Percentiles rank a stretch among this genome's conserved stretches.
Evolutionary conservation across 2,113 vertebrate genomes (phyloP).

Genomic region (Mohoua ochrocephala): DNA sequence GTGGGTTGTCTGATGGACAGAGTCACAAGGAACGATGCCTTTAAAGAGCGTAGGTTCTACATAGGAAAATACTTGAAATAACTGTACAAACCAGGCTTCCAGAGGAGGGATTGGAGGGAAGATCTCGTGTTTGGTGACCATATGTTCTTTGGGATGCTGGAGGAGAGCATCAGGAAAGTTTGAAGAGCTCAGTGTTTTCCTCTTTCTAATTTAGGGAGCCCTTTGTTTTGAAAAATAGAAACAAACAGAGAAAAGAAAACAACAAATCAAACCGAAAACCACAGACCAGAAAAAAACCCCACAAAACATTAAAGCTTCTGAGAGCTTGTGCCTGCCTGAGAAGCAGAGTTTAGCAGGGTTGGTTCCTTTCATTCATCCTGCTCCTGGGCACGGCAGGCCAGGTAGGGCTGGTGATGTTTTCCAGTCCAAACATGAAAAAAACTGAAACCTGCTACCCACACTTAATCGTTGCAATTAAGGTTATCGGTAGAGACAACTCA

Average conservation of each 20-base stretch:
- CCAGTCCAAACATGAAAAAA: neutral
- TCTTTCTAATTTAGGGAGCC: neutral
- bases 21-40: neutral
- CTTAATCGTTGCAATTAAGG: neutral
- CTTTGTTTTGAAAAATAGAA: slow-evolving; percentile 48
- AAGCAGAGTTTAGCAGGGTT: neutral
- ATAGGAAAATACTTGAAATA: neutral
- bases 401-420: neutral
- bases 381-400: neutral
- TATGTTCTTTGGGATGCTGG: neutral
- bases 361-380: neutral
- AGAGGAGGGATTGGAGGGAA: neutral
- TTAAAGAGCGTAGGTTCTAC: neutral
- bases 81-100: neutral
- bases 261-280: slow-evolving; percentile 53
- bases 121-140: neutral
- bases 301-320: neutral
- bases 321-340: neutral
- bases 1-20: neutral
- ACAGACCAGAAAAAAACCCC: slow-evolving; percentile 27
- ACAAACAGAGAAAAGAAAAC: slow-evolving; percentile 27
- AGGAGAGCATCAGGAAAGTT: neutral
- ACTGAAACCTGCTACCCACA: neutral
- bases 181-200: neutral
- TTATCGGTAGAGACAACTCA: neutral